These are phyloP conservation scores for Nicator chloris DNA, from an alignment of 2,113 vertebrate genomes.

Conservation along the genomic window DNA sequence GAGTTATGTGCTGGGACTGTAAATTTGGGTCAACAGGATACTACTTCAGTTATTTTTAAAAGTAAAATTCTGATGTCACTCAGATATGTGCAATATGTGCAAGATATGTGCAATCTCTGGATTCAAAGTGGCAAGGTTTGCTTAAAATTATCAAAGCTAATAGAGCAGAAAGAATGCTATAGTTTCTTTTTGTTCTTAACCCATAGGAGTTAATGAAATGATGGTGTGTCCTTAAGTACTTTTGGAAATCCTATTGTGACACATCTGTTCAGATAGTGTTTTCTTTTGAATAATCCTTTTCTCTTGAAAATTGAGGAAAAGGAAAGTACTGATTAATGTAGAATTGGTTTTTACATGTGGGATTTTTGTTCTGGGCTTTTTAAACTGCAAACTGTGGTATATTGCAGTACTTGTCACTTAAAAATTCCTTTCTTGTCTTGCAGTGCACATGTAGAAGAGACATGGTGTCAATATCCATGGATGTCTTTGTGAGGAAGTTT, in stretches of 20 bases:
- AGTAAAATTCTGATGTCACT: not conserved
- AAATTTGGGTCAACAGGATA: not conserved
- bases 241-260: not conserved
- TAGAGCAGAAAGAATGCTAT: not conserved
- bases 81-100: not conserved
- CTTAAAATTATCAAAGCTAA: not conserved
- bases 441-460: slow-evolving; percentile 95
- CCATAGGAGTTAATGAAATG: not conserved
- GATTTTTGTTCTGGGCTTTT: not conserved
- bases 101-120: not conserved
- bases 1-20: not conserved
- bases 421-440: not conserved
- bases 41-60: not conserved
- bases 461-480: slow-evolving; percentile 99
- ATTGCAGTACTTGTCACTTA: not conserved
- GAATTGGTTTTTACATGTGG: not conserved
- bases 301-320: not conserved
- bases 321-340: not conserved
- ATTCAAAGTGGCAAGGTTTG: not conserved
- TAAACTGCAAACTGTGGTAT: not conserved
- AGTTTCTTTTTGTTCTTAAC: not conserved
- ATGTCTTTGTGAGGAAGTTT: slow-evolving; percentile 93
- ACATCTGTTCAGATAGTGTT: not conserved
- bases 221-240: not conserved
- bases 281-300: not conserved